Conservation (phyloP, 1,140 invertebrate species). For the Zophobas morio region DNA sequence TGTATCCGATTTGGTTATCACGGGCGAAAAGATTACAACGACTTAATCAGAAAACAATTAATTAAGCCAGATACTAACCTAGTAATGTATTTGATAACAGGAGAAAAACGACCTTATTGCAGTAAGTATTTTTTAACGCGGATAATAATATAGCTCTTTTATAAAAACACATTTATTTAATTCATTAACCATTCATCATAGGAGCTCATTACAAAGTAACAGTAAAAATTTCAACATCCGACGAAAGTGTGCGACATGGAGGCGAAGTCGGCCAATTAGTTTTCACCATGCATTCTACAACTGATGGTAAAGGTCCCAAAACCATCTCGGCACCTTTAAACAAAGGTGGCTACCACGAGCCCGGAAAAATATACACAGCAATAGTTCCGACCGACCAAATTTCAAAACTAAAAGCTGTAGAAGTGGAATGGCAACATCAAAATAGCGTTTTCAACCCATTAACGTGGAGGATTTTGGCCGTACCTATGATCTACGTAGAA, state of each 20-base stretch:
- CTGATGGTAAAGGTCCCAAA: slow-evolving; percentile 62
- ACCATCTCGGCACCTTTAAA: slow-evolving; percentile 58
- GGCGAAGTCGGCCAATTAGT: slow-evolving; percentile 84
- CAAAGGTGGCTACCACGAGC: slow-evolving; percentile 75
- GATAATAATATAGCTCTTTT: not conserved
- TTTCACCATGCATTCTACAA: slow-evolving; percentile 77
- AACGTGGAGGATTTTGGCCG: slow-evolving; percentile 83
- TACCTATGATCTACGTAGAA: slow-evolving; percentile 79
- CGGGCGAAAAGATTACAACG: slow-evolving; percentile 71
- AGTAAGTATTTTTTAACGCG: slow-evolving; percentile 73
- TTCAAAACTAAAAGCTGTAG: slow-evolving; percentile 75
- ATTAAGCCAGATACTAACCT: slow-evolving; percentile 71
- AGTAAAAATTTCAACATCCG: slow-evolving; percentile 80
- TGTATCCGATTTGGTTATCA: slow-evolving; percentile 82
- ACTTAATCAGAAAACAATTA: slow-evolving; percentile 63
- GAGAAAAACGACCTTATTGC: slow-evolving; percentile 78
- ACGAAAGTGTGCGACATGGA: slow-evolving; percentile 80
- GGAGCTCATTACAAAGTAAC: slow-evolving; percentile 83
- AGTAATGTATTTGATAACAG: slow-evolving; percentile 81
- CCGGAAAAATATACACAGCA: slow-evolving; percentile 78
- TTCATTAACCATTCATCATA: slow-evolving; percentile 65
- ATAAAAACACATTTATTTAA: slow-evolving; percentile 18
- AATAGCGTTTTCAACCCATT: slow-evolving; percentile 85
- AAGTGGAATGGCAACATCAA: slow-evolving; percentile 84
- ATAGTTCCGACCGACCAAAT: slow-evolving; percentile 79